These are phyloP conservation scores for Pluvianellus socialis DNA, from an alignment of 2,113 vertebrate genomes.

Conservation along the genomic window DNA sequence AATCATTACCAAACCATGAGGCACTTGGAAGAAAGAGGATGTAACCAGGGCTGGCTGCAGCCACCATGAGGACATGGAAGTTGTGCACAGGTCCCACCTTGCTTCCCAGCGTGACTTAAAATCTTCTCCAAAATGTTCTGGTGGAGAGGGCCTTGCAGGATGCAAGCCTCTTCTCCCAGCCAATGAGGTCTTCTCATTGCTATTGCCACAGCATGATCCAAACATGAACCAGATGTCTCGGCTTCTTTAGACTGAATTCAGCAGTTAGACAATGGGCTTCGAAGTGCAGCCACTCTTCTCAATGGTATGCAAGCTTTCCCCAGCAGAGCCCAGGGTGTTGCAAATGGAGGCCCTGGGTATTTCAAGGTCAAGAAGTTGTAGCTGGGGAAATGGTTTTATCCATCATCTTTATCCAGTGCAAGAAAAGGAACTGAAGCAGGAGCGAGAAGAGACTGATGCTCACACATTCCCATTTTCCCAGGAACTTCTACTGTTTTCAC, in stretches of 20 bases:
- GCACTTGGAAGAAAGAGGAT: not conserved
- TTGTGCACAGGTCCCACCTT: not conserved
- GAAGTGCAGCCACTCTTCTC: not conserved
- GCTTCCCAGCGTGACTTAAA: not conserved
- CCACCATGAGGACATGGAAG: not conserved
- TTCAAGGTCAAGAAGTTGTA: not conserved
- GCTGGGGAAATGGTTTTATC: not conserved
- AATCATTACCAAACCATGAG: not conserved
- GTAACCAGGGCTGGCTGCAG: not conserved
- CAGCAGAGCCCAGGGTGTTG: not conserved
- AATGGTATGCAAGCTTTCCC: rapidly evolving
- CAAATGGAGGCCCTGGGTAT: no score
- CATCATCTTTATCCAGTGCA: not conserved
- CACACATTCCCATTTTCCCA: not conserved
- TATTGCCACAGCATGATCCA: not conserved
- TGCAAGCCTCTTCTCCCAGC: not conserved
- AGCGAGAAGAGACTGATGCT: not conserved
- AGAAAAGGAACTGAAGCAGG: not conserved
- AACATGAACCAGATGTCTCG: not conserved
- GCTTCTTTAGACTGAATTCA: not conserved
- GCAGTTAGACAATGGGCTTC: not conserved
- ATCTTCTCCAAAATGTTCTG: not conserved
- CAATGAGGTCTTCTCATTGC: not conserved
- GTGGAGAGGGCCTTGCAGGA: not conserved
- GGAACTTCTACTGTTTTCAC: not conserved